A percentile compares a stretch with the other conserved stretches of the same genome.
Evolutionary conservation across 1,140 invertebrate species (phyloP).

Genomic region (Drosophila aff.): DNA sequence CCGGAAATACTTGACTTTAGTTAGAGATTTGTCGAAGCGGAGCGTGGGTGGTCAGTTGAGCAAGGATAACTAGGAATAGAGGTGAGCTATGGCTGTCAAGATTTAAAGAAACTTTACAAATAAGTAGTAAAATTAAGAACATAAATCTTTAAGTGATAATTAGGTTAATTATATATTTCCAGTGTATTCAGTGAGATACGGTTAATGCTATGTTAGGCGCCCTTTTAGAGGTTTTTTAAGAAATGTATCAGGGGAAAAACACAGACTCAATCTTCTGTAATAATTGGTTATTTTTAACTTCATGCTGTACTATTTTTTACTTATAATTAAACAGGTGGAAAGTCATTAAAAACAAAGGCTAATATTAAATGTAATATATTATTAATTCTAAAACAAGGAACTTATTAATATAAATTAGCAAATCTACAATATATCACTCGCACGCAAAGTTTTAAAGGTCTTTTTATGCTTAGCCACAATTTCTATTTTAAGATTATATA

Average conservation of each 20-base stretch:
- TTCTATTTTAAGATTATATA: slow-evolving; percentile 1
- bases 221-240: not conserved
- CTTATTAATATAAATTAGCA: not conserved
- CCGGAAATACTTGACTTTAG: slow-evolving; percentile 1
- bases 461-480: not conserved
- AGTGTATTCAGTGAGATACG: not conserved
- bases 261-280: not conserved
- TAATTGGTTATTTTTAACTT: not conserved
- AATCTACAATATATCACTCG: not conserved
- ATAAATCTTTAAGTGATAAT: not conserved
- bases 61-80: slow-evolving; percentile 7
- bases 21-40: not conserved
- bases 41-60: slow-evolving; percentile 13
- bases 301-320: not conserved
- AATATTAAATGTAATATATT: not conserved
- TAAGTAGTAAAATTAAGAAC: not conserved
- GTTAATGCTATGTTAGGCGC: not conserved
- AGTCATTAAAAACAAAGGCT: not conserved
- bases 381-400: not conserved
- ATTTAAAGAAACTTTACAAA: not conserved
- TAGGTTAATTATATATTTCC: not conserved
- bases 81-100: not conserved
- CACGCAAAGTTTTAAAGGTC: not conserved
- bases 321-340: not conserved
- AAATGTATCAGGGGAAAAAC: not conserved